Base-by-base conservation (phyloP, 2,113 vertebrate species). In the Acanthochromis polyacanthus region DNA sequence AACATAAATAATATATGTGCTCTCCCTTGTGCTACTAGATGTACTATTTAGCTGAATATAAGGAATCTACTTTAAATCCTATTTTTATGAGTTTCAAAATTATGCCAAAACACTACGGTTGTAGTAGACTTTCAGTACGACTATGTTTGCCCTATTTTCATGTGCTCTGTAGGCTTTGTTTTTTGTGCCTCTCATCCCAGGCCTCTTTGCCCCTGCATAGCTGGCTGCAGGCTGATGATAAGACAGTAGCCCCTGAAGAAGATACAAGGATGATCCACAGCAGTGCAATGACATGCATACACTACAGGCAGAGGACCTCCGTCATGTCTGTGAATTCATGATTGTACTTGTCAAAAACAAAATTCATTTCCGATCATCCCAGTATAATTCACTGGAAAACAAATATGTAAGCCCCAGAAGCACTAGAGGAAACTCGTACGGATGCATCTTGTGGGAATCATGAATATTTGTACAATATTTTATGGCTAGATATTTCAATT, bases 181-280 rank as follows among this genome's bases (percentile, higher is more conserved):
- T 80, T 73, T 71, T 66, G 73, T 84, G 69, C 38, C 64, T 60
- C 60, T 61, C 4, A 20, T 75, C 64, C 58, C 4, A 20, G 80
- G 82, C 76, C 78, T 81, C 75, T 63, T 25, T 70, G 55, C 51
- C 23, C 10, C 61, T 36, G 20, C 60, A 64, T 52, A 30, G 30
- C 43, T 72, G 60, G 22, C 87, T 92, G 93, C 82, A 52, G 61
- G 61, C 52, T 50, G 48, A 57, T 82, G 93, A 94, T 93, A 92
- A 93, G 87, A 73, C 10, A 36, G 48, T 17, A 74, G 78, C 78
- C 28, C 23, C 40, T 60, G 40, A 20, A 71, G 88, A 67, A 71
- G 88, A 67, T 80, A 82, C 1, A 30, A 70, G 36, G 52, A 70
- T 60, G 57, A 66, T 62, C 10, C 5, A 30, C 40, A 4, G 20